Evolutionary conservation across 2,113 vertebrate species (phyloP), one percentile per base, ranked within the genome.

Genomic region (Struthio camelus): DNA sequence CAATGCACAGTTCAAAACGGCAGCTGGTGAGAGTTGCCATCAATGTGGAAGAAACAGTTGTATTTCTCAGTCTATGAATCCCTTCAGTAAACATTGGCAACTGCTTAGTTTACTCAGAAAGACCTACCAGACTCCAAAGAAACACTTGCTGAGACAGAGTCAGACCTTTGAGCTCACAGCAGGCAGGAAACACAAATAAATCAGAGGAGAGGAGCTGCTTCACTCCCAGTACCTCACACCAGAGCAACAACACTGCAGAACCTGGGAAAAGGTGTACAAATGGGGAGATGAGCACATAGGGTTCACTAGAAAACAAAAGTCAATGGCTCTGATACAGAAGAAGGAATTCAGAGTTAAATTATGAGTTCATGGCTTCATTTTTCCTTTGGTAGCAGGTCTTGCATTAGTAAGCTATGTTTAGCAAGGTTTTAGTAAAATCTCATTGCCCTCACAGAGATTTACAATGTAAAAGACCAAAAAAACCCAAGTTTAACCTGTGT

Each of bases 1-100:
- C 48, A 85, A 65, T 34, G 36, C 22, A 14, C 22, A 48, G 13
- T 38, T 94, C 48, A 92, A 76, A 94, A 69, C 4, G 0, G 25
- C 24, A 53, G 28, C 38, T 91, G 53, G 38, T 8, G 10, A 69
- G 82, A 69, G 8, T 56, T 17, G 2, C 44, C 36, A 61, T 42
- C 54, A 62, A 27, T 12, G 25, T 40, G 73, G 30, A 91, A 89
- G 58, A 73, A 90, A 78, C 25, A 61, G 32, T 9, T 92, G 44
- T 46, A 75, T 90, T 88, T 93, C 58, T 40, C 25, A 77, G 64
- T 80, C 54, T 92, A 71, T 69, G 81, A 91, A 81, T 94, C 80
- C 59, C 72, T 92, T 84, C 36, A 48, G 76, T 80, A 88, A 94
- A 93, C 50, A 53, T 10, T 70, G 71, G 40, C 67, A 96, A 78